These are phyloP conservation scores for Spicauda simplicius DNA, from an alignment of 2,888 invertebrate species.

Conservation along the genomic window DNA sequence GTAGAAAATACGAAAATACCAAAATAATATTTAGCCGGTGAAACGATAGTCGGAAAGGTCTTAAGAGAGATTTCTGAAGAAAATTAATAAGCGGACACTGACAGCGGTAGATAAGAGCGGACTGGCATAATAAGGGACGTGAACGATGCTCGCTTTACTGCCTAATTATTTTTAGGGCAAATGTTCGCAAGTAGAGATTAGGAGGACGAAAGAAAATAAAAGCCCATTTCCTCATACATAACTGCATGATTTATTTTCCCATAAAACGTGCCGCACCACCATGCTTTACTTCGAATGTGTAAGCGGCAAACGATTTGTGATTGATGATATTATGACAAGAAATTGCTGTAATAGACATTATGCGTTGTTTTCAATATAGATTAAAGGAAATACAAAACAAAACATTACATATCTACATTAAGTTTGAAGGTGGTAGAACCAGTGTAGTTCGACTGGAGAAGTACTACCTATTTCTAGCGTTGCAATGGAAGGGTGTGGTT, in stretches of 20 bases:
- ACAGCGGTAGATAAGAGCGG: conserved; percentile 52
- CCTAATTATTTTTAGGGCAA: conserved; percentile 35
- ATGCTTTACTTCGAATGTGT: background rate
- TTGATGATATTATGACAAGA: background rate
- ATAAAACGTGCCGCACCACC: background rate
- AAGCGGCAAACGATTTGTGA: background rate
- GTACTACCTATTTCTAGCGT: no score
- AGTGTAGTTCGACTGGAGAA: no score
- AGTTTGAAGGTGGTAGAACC: no score
- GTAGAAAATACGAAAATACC: conserved; percentile 4
- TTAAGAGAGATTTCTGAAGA: conserved; percentile 43
- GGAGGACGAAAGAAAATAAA: conserved; percentile 30
- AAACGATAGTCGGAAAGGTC: conserved; percentile 30
- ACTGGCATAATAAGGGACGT: conserved; percentile 51
- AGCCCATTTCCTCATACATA: conserved; percentile 27
- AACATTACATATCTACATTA: no score
- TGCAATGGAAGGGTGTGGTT: no score
- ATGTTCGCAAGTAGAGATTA: conserved; percentile 31
- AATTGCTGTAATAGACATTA: no score
- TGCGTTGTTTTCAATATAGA: no score
- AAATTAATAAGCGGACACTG: conserved; percentile 53
- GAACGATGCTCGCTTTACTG: conserved; percentile 45
- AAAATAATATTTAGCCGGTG: conserved; percentile 25
- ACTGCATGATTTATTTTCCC: conserved; percentile 22
- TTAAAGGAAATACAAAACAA: no score